Conservation (phyloP, 2,113 vertebrate genomes). For the Vireo altiloquus region DNA sequence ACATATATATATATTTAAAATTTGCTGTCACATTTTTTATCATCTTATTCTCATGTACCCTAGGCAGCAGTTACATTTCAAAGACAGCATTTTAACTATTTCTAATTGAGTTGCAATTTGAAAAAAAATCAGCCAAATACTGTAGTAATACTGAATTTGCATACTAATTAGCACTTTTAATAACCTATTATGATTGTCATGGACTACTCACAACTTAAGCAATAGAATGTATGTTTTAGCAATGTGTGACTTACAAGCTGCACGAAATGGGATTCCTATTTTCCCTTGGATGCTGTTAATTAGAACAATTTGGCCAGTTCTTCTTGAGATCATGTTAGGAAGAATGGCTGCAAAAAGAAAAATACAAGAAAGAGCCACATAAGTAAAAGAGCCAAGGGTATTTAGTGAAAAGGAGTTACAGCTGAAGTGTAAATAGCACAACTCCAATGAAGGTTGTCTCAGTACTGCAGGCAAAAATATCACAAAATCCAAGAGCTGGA, state of each 20-base stretch:
- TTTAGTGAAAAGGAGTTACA: background rate
- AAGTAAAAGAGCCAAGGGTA: background rate
- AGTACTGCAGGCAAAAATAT: background rate
- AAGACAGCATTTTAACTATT: background rate
- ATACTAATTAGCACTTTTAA: background rate
- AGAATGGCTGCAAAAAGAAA: slow-evolving; percentile 80
- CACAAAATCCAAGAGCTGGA: background rate
- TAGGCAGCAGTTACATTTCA: background rate
- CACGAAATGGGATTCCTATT: slow-evolving; percentile 90
- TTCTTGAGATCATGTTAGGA: slow-evolving; percentile 91
- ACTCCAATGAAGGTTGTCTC: background rate
- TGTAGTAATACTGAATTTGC: background rate
- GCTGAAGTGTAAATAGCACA: background rate
- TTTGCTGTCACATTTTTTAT: background rate
- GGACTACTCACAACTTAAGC: background rate
- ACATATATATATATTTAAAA: background rate
- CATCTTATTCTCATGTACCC: background rate
- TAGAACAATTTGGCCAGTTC: slow-evolving; percentile 87
- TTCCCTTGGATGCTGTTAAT: slow-evolving; percentile 93
- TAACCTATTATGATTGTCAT: background rate
- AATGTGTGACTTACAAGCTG: slow-evolving; percentile 86
- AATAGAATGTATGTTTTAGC: background rate
- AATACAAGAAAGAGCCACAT: background rate
- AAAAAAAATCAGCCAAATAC: background rate
- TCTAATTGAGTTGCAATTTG: background rate